These are phyloP conservation scores for Cairina moschata DNA, from an alignment of 2,113 vertebrate genomes.

Conservation along the genomic window DNA sequence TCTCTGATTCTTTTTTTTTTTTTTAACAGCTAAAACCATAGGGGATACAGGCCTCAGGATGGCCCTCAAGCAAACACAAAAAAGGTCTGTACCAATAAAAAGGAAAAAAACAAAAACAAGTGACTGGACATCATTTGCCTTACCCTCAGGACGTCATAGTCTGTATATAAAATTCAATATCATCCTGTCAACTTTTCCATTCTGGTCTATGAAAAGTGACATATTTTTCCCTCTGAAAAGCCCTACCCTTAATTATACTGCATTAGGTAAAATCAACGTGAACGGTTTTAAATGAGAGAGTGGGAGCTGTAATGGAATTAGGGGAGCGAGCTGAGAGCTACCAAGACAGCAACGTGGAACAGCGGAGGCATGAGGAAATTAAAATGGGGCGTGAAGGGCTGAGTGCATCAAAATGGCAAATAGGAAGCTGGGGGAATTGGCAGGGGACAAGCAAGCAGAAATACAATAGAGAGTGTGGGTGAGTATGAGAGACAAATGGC, in stretches of 20 bases:
- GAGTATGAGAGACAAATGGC: constrained; percentile 48
- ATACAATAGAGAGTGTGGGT: constrained; percentile 14
- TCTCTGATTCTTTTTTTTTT: neutral
- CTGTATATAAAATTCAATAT: neutral
- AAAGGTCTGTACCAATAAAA: neutral
- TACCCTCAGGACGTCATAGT: neutral
- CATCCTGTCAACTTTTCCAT: neutral
- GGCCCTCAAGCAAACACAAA: neutral
- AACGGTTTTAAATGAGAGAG: neutral
- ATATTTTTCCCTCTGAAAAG: neutral
- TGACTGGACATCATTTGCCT: neutral
- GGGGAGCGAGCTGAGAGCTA: constrained; percentile 34
- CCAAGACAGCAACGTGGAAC: neutral
- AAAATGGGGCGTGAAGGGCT: neutral
- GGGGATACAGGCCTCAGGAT: neutral
- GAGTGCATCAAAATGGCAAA: constrained; percentile 17
- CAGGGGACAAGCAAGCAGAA: constrained; percentile 15
- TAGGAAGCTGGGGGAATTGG: neutral
- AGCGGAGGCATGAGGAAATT: constrained; percentile 21
- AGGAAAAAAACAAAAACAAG: neutral
- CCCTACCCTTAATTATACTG: neutral
- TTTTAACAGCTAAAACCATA: neutral
- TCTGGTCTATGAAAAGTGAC: neutral
- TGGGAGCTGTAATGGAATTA: constrained; percentile 56
- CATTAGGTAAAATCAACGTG: constrained; percentile 52